Percentiles rank a stretch among this genome's conserved stretches.
These are phyloP conservation scores for Cheilosia pagana DNA, from an alignment of 2,888 invertebrate species.

Conservation along the genomic window DNA sequence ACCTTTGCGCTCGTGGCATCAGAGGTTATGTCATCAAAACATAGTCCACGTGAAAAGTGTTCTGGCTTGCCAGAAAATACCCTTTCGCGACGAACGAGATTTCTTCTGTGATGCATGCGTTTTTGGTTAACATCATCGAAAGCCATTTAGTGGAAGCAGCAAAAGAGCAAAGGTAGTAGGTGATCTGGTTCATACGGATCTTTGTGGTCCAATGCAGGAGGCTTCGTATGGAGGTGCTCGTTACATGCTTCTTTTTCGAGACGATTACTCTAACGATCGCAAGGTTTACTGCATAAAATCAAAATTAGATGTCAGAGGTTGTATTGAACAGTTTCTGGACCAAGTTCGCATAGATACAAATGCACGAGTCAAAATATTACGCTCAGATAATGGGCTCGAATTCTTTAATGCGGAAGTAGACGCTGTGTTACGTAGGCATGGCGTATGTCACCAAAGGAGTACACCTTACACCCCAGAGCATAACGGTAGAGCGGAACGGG, in stretches of 20 bases:
- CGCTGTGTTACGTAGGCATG: background rate
- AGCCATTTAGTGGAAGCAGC: slow-evolving; percentile 11
- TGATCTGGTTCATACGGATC: background rate
- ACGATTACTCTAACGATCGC: slow-evolving; percentile 3
- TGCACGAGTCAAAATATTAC: background rate
- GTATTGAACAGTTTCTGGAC: slow-evolving; percentile 8
- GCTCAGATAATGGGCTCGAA: slow-evolving; percentile 33
- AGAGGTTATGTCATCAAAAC: slow-evolving; percentile 25
- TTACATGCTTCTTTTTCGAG: slow-evolving; percentile 13
- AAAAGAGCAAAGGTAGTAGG: background rate
- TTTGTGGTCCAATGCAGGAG: slow-evolving; percentile 32
- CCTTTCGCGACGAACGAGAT: slow-evolving; percentile 1
- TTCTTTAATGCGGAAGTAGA: slow-evolving; percentile 24
- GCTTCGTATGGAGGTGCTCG: slow-evolving; percentile 9
- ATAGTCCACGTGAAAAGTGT: slow-evolving; percentile 14
- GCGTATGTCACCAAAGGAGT: slow-evolving; percentile 74
- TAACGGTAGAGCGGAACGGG: slow-evolving; percentile 79
- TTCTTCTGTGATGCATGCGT: slow-evolving; percentile 27
- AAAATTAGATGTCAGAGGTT: slow-evolving; percentile 12
- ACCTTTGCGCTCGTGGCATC: slow-evolving; percentile 1
- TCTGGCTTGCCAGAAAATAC: background rate
- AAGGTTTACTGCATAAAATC: slow-evolving; percentile 18
- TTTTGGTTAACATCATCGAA: slow-evolving; percentile 29
- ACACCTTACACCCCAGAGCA: slow-evolving; percentile 79
- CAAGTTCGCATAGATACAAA: background rate